Evolutionary conservation across 2,797 vertebrate genomes (phyloP).

Genomic region (Sebastes variabilis): DNA sequence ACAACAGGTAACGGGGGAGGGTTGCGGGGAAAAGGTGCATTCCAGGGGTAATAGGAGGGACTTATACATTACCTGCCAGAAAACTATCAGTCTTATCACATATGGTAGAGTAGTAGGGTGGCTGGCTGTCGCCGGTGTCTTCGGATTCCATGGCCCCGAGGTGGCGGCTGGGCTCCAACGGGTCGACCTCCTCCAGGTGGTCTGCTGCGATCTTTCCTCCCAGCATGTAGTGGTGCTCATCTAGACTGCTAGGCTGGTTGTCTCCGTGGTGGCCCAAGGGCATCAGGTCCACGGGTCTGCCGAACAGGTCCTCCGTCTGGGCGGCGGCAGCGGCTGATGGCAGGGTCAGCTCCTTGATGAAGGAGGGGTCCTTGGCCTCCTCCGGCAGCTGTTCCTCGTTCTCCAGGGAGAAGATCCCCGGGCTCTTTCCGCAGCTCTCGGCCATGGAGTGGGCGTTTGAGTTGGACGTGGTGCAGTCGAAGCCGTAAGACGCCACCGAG

Average conservation of each 20-base stretch:
- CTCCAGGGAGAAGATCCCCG: conserved; percentile 86
- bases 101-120: conserved; percentile 84
- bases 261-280: conserved; percentile 71
- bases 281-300: conserved; percentile 79
- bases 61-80: conserved; percentile 91
- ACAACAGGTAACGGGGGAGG: conserved; percentile 67
- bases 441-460: conserved; percentile 87
- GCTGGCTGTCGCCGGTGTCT: conserved; percentile 71
- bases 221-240: conserved; percentile 77
- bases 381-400: conserved; percentile 86
- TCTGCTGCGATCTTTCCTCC: conserved; percentile 70
- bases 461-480: conserved; percentile 85
- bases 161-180: conserved; percentile 63
- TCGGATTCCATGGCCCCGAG: conserved; percentile 56
- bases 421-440: conserved; percentile 87
- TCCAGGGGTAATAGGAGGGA: conserved; percentile 68
- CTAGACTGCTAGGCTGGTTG: conserved; percentile 46
- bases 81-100: conserved; percentile 88
- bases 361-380: conserved; percentile 84
- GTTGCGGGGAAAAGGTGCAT: conserved; percentile 80
- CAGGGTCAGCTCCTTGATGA: conserved; percentile 84
- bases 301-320: conserved; percentile 71
- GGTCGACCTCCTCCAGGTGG: conserved; percentile 60
- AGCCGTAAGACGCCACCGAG: conserved; percentile 86
- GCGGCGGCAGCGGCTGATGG: conserved; percentile 66